Evolutionary conservation across 2,888 invertebrate genomes (phyloP).

Genomic region (Drosophila koepferae): DNA sequence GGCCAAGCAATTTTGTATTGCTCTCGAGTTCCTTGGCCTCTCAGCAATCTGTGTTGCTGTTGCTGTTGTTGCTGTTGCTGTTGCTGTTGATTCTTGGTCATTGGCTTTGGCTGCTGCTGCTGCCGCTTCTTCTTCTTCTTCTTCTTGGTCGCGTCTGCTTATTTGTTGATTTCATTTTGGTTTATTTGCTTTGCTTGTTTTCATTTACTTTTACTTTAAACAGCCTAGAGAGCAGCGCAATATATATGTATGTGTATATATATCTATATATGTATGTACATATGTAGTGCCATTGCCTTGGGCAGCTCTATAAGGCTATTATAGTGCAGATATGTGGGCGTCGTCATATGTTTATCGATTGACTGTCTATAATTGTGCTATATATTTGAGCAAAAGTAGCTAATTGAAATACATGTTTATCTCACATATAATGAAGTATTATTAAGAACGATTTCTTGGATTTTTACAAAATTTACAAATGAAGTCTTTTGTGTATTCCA

Average conservation of each 20-base stretch:
- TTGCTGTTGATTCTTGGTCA: conserved; percentile 74
- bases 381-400: conserved; percentile 2
- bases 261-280: conserved; percentile 15
- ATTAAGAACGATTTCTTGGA: background rate
- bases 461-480: background rate
- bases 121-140: conserved; percentile 18
- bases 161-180: conserved; percentile 78
- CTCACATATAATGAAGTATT: background rate
- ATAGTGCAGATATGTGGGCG: conserved; percentile 18
- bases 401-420: background rate
- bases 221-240: conserved; percentile 52
- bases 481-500: background rate
- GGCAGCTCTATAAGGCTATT: background rate
- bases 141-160: conserved; percentile 54
- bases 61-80: conserved; percentile 27
- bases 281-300: background rate
- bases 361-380: conserved; percentile 22
- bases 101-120: conserved; percentile 62
- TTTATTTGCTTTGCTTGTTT: conserved; percentile 71
- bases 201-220: conserved; percentile 71
- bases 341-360: conserved; percentile 31
- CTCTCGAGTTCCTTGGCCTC: conserved; percentile 76
- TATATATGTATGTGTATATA: conserved; percentile 25
- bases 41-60: conserved; percentile 67
- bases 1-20: conserved; percentile 79